Base-by-base conservation (phyloP, 2,888 invertebrate species). In the Chrysopilus asiliformis region DNA sequence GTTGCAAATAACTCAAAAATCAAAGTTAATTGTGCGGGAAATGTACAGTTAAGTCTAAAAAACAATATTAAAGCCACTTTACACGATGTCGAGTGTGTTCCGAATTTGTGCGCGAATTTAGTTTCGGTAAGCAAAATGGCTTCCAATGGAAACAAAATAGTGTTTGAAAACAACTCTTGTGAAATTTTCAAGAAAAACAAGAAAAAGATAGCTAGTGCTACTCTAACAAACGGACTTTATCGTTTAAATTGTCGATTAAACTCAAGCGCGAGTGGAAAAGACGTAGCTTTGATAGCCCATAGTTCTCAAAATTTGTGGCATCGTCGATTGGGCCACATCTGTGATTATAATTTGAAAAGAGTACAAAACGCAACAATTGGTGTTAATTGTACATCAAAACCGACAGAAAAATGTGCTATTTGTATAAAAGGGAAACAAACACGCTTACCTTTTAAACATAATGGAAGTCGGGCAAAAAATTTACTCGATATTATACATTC, bases 401-500 rank as follows among this genome's bases (percentile, higher is more conserved):
- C 38, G 14, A 22, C 40, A 9, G 15, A 47, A 30, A 41, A 41
- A 24, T 43, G 48, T 39, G 38, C 43, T 34, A 22, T 45, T n/a
- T 50, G 49, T 34, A 34, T 48, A 12, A 41, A 48, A 38, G 53
- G 47, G 4, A 52, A 51, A 32, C 46, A 49, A 27, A 38, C 43
- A 12, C 39, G 47, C 40, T 17, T 28, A 34, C 36, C 47, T 13
- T 50, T 48, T 40, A 36, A 43, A 20, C 35, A 42, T n/a, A 29
- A 26, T 12, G 39, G 43, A 14, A 43, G 33, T 13, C 42, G 43
- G 32, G 46, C 51, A 16, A 43, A 22, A 17, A 35, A 43, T 24
- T 9, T 44, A 19, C 39, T 60, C 18, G 51, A 57, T 19, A 12
- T 55, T 15, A 37, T 60, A 4, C 56, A 58, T 35, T 40, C 53